Evolutionary conservation across 2,113 vertebrate species (phyloP), one percentile per base, ranked within the genome.

Genomic region (Nesoenas mayeri): DNA sequence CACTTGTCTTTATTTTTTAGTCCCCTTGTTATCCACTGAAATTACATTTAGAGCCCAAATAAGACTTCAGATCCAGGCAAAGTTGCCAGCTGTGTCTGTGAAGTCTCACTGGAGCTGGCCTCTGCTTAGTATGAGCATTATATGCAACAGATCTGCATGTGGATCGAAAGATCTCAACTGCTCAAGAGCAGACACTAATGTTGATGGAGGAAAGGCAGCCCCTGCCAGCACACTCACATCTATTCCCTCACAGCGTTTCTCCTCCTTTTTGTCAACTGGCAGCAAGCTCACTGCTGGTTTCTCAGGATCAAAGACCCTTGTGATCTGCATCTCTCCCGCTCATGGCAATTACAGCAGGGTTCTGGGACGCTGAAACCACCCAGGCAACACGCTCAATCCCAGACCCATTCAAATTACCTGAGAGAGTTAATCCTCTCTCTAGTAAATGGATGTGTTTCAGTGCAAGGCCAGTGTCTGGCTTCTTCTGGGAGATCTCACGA

Each of bases 301-400:
- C 80, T 64, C 81, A 81, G 77, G 87, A 95, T 95, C 89, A 95
- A 92, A 95, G 91, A 82, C 47, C 66, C 78, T 51, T 84, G 53
- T 79, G 73, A 94, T 92, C 84, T 53, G 48, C 34, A n/a, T 74
- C 77, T 90, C 58, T 84, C 80, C 85, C 0, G 15, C 86, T 93
- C 57, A 25, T 1, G 8, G 87, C 61, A 74, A 73, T 82, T 89
- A 67, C 4, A 18, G 71, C 57, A 81, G 57, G 32, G 29, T 89
- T 86, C 79, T 56, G 85, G 56, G 42, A 82, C 60, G 54, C 51
- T 70, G 71, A 85, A 72, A 58, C 67, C 79, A 74, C 47, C 53
- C 2, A 0, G 20, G 71, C 64, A 88, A 58, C 79, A 60, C 40
- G 3, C 40, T 53, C 1, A 25, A 78, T 62, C 93, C 66, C 42